Conservation (phyloP, 2,888 invertebrate genomes). For the Hirtodrosophila alboralis region DNA sequence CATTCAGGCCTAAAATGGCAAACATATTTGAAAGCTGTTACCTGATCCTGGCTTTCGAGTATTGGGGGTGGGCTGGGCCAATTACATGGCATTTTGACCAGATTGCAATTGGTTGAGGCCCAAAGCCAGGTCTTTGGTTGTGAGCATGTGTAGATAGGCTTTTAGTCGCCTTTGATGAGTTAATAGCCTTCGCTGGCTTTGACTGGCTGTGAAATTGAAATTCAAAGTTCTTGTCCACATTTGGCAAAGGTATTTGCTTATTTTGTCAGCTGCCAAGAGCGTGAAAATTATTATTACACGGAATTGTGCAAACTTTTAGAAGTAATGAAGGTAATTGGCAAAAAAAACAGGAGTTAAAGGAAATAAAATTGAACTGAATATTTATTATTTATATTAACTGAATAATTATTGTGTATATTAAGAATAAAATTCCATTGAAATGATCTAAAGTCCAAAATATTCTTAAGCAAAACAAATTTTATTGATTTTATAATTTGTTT, state of each 20-base stretch:
- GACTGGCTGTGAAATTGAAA: slow-evolving; percentile 25
- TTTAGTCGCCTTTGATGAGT: slow-evolving; percentile 27
- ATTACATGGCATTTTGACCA: slow-evolving; percentile 31
- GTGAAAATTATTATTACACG: too few species aligned
- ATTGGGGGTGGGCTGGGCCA: too few species aligned
- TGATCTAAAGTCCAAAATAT: too few species aligned
- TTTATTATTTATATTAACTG: too few species aligned
- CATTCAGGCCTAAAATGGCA: slow-evolving; percentile 6
- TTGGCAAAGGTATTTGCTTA: not conserved
- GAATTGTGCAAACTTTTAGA: too few species aligned
- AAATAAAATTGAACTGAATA: too few species aligned
- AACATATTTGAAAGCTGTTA: slow-evolving; percentile 10
- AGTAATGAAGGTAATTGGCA: too few species aligned
- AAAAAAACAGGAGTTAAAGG: too few species aligned
- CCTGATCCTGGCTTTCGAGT: slow-evolving; percentile 6
- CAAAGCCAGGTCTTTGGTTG: not conserved
- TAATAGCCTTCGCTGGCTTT: slow-evolving; percentile 15
- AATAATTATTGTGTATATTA: too few species aligned
- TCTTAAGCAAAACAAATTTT: too few species aligned
- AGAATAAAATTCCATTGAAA: too few species aligned
- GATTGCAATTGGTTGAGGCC: slow-evolving; percentile 6
- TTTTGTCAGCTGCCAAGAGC: slow-evolving; percentile 11
- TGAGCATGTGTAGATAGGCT: slow-evolving; percentile 4
- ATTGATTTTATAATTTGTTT: too few species aligned
- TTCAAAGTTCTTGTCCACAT: slow-evolving; percentile 9